Evolutionary conservation across 2,888 invertebrate genomes (phyloP).

Genomic region (Platycheirus albimanus): DNA sequence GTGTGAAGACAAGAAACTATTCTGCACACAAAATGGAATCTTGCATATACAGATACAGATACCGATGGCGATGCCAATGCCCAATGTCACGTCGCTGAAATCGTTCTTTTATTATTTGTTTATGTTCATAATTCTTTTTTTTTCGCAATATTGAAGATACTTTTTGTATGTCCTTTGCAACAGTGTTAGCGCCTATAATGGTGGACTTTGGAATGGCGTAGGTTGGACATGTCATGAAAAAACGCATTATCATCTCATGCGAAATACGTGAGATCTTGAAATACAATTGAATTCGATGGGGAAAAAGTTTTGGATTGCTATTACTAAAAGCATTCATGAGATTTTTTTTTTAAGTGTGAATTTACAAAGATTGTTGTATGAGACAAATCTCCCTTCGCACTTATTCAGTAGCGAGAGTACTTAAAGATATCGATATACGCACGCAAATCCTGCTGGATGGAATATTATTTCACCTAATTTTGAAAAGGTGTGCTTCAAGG

Average conservation of each 20-base stretch:
- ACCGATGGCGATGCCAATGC: no score
- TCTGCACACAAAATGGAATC: conserved; percentile 57
- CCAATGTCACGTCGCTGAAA: conserved; percentile 60
- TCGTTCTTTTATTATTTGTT: conserved; percentile 40
- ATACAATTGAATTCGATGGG: no score
- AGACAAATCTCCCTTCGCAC: no score
- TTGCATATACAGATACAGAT: conserved; percentile 59
- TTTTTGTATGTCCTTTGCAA: conserved; percentile 9
- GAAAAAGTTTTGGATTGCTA: no score
- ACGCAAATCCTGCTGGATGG: no score
- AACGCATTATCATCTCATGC: conserved; percentile 62
- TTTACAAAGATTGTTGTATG: no score
- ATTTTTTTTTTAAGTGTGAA: no score
- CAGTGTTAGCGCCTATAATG: conserved; percentile 45
- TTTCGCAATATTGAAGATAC: conserved; percentile 39
- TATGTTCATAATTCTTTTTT: conserved; percentile 24
- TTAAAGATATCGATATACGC: no score
- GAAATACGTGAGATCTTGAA: neutral
- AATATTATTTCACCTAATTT: no score
- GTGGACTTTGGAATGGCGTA: conserved; percentile 67
- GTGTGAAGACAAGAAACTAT: conserved; percentile 38
- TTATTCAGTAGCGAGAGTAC: no score
- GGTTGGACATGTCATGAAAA: conserved; percentile 64
- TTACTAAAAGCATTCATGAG: no score
- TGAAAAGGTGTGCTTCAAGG: no score